phyloP scores from a whole-genome alignment of 2,113 vertebrate species.

The Alectura lathami region DNA sequence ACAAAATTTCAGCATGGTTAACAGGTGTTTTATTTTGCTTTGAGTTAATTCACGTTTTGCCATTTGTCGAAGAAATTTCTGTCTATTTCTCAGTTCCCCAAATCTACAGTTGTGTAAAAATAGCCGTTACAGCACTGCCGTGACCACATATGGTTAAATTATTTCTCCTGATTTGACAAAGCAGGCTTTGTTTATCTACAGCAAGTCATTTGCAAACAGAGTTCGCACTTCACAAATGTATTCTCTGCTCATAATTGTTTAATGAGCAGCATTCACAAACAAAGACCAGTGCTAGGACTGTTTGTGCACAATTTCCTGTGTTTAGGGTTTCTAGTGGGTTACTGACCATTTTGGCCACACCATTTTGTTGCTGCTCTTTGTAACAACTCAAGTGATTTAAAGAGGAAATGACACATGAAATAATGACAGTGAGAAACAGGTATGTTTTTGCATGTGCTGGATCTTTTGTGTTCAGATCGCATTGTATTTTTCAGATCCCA shows the following conservation, averaged over 20 bases:
- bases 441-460: not conserved
- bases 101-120: not conserved
- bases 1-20: not conserved
- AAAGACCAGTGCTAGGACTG: not conserved
- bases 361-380: not conserved
- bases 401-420: not conserved
- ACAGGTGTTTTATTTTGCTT: not conserved
- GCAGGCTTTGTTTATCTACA: not conserved
- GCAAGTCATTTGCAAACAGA: conserved; percentile 34
- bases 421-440: not conserved
- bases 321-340: not conserved
- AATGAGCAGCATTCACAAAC: conserved; percentile 15
- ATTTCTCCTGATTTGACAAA: conserved; percentile 4
- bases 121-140: not conserved
- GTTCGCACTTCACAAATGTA: not conserved
- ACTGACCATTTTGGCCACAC: not conserved
- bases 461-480: not conserved
- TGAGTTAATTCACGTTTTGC: not conserved
- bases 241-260: conserved; percentile 34
- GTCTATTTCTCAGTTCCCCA: not conserved
- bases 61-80: not conserved
- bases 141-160: conserved; percentile 19
- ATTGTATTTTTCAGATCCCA: not conserved
- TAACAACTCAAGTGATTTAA: not conserved
- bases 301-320: not conserved